Evolutionary conservation across 2,797 vertebrate genomes (phyloP).

Genomic region (Eutrigla gurnardus): DNA sequence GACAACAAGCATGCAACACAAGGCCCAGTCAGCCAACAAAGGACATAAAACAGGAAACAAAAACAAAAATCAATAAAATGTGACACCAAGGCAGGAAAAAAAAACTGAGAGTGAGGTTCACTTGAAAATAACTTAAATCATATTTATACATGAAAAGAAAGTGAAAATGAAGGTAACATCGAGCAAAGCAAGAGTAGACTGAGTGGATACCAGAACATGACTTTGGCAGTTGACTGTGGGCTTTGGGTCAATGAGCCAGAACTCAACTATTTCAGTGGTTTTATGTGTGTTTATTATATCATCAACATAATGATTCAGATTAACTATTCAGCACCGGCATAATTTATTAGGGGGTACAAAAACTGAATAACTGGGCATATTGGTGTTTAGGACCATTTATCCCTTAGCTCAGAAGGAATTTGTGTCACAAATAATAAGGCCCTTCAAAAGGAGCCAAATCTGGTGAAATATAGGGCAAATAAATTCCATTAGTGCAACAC

Average conservation of each 20-base stretch:
- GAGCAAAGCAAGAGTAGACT: slow-evolving; percentile 43
- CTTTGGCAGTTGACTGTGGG: slow-evolving; percentile 27
- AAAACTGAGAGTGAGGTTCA: slow-evolving; percentile 47
- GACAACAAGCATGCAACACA: slow-evolving; percentile 82
- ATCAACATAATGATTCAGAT: slow-evolving; percentile 34
- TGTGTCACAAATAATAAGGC: slow-evolving; percentile 74
- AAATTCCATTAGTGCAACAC: slow-evolving; percentile 79
- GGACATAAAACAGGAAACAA: slow-evolving; percentile 60
- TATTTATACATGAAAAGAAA: slow-evolving; percentile 38
- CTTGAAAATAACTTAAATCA: slow-evolving; percentile 59
- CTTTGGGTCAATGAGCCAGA: slow-evolving; percentile 35
- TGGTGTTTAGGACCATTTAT: slow-evolving; percentile 67
- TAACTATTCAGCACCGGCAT: slow-evolving; percentile 34
- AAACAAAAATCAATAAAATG: slow-evolving; percentile 69
- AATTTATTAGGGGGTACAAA: slow-evolving; percentile 51
- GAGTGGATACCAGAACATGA: slow-evolving; percentile 75
- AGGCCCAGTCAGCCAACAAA: slow-evolving; percentile 71
- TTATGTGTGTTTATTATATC: slow-evolving; percentile 23
- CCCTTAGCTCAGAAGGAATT: slow-evolving; percentile 61
- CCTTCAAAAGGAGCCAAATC: slow-evolving; percentile 72
- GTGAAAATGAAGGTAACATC: slow-evolving; percentile 49
- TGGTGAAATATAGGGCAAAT: slow-evolving; percentile 76
- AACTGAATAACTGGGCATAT: slow-evolving; percentile 51
- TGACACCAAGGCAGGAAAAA: slow-evolving; percentile 57
- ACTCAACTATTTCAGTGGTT: slow-evolving; percentile 6